A percentile compares a stretch with the other conserved stretches of the same genome.
Conservation (phyloP, 2,888 invertebrate species). For the Lymantria monacha region DNA sequence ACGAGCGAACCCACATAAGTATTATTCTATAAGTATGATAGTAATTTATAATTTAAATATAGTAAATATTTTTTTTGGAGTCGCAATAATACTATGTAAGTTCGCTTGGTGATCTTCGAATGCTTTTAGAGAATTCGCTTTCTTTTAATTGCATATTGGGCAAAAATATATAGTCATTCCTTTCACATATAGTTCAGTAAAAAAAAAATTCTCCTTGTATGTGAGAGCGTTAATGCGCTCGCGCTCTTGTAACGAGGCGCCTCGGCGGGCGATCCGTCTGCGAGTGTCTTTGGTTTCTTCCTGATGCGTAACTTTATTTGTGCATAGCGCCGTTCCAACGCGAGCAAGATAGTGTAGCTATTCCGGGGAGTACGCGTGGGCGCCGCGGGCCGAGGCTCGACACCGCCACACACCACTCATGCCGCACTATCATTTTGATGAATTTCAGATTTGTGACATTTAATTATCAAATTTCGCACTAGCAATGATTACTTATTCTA, state of each 20-base stretch:
- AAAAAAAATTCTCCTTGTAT: slow-evolving; percentile 1
- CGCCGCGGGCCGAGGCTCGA: slow-evolving; percentile 35
- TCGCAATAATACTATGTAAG: slow-evolving; percentile 21
- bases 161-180: slow-evolving; percentile 4
- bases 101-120: slow-evolving; percentile 37
- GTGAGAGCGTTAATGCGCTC: slow-evolving; percentile 15
- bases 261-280: slow-evolving; percentile 40
- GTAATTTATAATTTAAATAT: slow-evolving; percentile 44
- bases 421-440: slow-evolving; percentile 28
- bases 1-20: slow-evolving; percentile 48
- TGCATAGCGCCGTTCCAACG: slow-evolving; percentile 73
- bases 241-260: slow-evolving; percentile 32
- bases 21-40: slow-evolving; percentile 33
- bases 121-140: slow-evolving; percentile 51
- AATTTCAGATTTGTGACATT: slow-evolving; percentile 37
- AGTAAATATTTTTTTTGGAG: no score
- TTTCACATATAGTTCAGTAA: neutral
- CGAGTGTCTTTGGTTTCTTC: slow-evolving; percentile 64
- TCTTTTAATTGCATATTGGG: slow-evolving; percentile 11
- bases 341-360: slow-evolving; percentile 71
- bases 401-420: slow-evolving; percentile 33
- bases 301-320: slow-evolving; percentile 70
- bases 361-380: slow-evolving; percentile 69
- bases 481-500: slow-evolving; percentile 29
- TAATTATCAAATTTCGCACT: slow-evolving; percentile 42